Base-by-base conservation (phyloP, 2,888 invertebrate species). In the Parnassius orleans region DNA sequence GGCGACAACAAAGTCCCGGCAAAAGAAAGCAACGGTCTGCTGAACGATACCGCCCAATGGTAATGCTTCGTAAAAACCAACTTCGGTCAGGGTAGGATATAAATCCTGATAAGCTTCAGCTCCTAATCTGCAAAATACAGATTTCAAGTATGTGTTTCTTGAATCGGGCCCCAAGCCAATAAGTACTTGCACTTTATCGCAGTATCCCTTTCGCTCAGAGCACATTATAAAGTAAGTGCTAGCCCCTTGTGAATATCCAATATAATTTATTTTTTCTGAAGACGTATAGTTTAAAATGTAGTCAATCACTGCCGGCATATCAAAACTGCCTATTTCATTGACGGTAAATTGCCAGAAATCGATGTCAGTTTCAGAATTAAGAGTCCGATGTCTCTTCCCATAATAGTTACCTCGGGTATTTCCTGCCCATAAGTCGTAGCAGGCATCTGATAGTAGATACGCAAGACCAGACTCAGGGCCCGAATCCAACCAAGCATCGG, bases 161-260 rank as follows among this genome's bases (percentile, higher is more conserved):
- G 83, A 55, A 0, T 95, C 93, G 0, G 96, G 96, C 0, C 95
- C 95, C 60, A 95, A 70, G 1, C 92, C 93, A 63, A 94, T 93
- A 79, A 94, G 89, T 0, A 93, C 78, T 9, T 90, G 84, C 1
- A 94, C 90, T 80, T 95, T 95, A 0, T 90, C 78, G 79, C 95
- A 94, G 69, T 94, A 95, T n/a, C 92, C 93, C 0, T 95, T 94
- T 55, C 83, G 81, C 69, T 64, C 93, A 88, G 93, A 90, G 12
- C 84, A 78, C 90, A 93, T 90, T 0, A 92, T 91, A 66, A 90
- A 93, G 69, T 92, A 93, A 50, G 81, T 73, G 0, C 94, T 93
- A 0, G 93, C 93, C 19, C 96, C 96, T 81, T 93, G 93, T 10
- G 95, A 96, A 76, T 96, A 95, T 5, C 95, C 96, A 3, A 94